phyloP scores from a whole-genome alignment of 2,113 vertebrate genomes.

The Syngnathus typhle region DNA sequence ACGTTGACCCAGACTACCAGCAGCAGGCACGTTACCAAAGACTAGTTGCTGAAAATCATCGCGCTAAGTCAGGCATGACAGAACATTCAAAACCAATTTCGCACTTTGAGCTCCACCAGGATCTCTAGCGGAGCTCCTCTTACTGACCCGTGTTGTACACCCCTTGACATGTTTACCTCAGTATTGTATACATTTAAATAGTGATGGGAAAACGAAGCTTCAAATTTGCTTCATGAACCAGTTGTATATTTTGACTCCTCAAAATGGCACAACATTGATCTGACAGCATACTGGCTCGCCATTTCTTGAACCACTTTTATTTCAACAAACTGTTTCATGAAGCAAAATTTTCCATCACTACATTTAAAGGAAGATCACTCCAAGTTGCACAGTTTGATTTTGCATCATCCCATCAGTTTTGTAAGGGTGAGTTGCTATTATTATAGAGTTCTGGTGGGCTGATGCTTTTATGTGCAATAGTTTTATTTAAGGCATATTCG shows the following conservation, averaged over 20 bases:
- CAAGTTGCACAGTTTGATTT: background rate
- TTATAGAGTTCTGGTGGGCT: background rate
- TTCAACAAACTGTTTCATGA: too few relatives aligned
- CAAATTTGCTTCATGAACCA: too few relatives aligned
- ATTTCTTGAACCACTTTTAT: too few relatives aligned
- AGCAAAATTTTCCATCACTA: background rate
- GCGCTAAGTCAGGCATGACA: slow-evolving; percentile 48
- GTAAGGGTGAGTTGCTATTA: background rate
- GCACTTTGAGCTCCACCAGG: slow-evolving; percentile 68
- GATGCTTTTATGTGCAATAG: background rate
- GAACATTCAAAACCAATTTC: slow-evolving; percentile 50
- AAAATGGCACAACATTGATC: too few relatives aligned
- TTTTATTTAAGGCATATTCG: slow-evolving; percentile 11
- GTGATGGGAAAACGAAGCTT: too few relatives aligned
- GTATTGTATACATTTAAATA: slow-evolving; percentile 1
- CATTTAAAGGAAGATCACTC: background rate
- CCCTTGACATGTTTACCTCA: background rate
- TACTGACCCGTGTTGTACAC: slow-evolving; percentile 6
- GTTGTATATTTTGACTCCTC: too few relatives aligned
- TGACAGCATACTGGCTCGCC: too few relatives aligned
- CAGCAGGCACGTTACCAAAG: slow-evolving; percentile 86
- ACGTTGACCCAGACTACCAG: slow-evolving; percentile 84
- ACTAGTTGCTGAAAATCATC: slow-evolving; percentile 76
- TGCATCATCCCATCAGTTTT: background rate
- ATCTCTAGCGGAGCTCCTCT: slow-evolving; percentile 44